These are phyloP conservation scores for Notodonta ziczac DNA, from an alignment of 2,888 invertebrate species.

Conservation along the genomic window DNA sequence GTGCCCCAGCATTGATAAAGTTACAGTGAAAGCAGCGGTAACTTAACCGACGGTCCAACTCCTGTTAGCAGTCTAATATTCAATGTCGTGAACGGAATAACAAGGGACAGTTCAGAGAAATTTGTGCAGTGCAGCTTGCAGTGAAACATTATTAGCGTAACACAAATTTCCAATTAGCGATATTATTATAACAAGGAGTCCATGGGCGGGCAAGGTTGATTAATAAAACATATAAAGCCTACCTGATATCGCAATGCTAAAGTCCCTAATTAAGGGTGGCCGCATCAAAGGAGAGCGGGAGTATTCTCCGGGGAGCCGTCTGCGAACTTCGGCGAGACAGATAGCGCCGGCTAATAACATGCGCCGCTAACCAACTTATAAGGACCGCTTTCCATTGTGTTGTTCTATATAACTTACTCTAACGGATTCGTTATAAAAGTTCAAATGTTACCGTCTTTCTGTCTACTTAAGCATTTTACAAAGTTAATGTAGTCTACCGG, in stretches of 20 bases:
- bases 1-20: slow-evolving; percentile 61
- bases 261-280: slow-evolving; percentile 54
- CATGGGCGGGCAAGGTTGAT: slow-evolving; percentile 8
- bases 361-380: slow-evolving; percentile 37
- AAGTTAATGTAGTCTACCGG: neutral
- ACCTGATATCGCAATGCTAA: slow-evolving; percentile 41
- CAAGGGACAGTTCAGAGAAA: slow-evolving; percentile 9
- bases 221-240: slow-evolving; percentile 40
- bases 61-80: slow-evolving; percentile 47
- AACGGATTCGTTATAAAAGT: slow-evolving; percentile 8
- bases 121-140: slow-evolving; percentile 8
- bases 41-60: slow-evolving; percentile 53
- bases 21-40: slow-evolving; percentile 54
- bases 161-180: slow-evolving; percentile 4
- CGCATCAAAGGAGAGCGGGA: slow-evolving; percentile 45
- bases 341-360: slow-evolving; percentile 44
- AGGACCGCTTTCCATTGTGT: slow-evolving; percentile 14
- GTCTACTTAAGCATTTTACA: slow-evolving; percentile 5
- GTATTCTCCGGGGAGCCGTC: slow-evolving; percentile 56
- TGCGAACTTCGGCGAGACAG: slow-evolving; percentile 64
- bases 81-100: slow-evolving; percentile 31
- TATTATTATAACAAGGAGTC: too few relatives aligned
- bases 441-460: too few relatives aligned
- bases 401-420: slow-evolving; percentile 13
- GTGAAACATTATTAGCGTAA: slow-evolving; percentile 13